phyloP scores from a whole-genome alignment of 2,113 vertebrate genomes.

The Phasianus colchicus region DNA sequence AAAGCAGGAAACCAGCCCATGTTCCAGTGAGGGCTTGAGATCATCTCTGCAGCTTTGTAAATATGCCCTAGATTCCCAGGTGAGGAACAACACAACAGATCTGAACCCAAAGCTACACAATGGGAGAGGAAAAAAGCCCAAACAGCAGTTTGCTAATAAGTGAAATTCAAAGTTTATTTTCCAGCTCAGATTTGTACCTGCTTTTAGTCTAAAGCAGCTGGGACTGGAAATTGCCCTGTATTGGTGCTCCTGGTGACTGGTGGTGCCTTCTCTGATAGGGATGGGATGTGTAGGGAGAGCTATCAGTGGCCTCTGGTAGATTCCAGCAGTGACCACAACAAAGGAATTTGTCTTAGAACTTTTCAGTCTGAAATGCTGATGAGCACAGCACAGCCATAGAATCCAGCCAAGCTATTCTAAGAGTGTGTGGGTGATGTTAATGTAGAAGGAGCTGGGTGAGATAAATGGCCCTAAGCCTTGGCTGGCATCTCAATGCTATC shows the following conservation, averaged over 20 bases:
- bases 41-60: background rate
- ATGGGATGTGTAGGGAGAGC: background rate
- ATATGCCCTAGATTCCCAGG: accelerated
- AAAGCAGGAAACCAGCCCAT: background rate
- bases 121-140: no score
- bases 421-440: background rate
- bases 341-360: background rate
- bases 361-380: background rate
- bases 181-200: background rate
- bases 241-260: background rate
- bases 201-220: background rate
- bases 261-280: no score
- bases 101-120: background rate
- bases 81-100: background rate
- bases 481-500: background rate
- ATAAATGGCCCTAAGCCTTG: background rate
- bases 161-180: background rate
- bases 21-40: background rate
- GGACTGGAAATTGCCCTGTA: background rate
- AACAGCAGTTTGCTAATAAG: background rate
- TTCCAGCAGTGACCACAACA: background rate
- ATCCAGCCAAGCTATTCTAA: background rate
- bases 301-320: background rate
- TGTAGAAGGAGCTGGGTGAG: accelerated
- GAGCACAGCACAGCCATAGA: background rate